phyloP scores from a whole-genome alignment of 2,113 vertebrate genomes.

The Rhinolophus sinicus region DNA sequence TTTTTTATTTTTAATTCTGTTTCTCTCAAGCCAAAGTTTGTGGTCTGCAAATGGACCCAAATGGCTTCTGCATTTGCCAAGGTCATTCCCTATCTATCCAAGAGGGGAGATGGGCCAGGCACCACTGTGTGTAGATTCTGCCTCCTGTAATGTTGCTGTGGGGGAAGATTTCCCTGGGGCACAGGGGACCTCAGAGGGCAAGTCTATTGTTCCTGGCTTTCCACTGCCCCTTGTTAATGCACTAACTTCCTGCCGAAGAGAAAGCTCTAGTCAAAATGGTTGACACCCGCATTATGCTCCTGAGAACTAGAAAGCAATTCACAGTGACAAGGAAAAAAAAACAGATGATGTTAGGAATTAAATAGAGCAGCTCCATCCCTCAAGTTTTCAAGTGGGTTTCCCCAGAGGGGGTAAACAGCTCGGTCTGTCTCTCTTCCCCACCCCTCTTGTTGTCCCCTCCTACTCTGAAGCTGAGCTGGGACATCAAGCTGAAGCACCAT shows the following conservation, averaged over 20 bases:
- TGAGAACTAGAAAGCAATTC: conserved; percentile 59
- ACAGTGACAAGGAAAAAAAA: neutral
- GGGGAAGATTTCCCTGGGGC: neutral
- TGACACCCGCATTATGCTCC: conserved; percentile 35
- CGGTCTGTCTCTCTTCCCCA: neutral
- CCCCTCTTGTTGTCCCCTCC: neutral
- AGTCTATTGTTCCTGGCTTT: neutral
- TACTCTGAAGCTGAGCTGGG: neutral
- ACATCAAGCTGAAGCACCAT: conserved; percentile 25
- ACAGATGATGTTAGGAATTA: neutral
- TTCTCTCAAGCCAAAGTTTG: conserved; percentile 45
- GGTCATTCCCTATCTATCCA: neutral
- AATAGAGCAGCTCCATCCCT: neutral
- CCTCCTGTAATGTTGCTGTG: neutral
- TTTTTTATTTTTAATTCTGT: conserved; percentile 42
- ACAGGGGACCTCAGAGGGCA: neutral
- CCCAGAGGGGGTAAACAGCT: neutral
- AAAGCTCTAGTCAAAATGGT: conserved; percentile 32
- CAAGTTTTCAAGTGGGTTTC: neutral
- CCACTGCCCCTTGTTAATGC: neutral
- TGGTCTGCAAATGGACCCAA: neutral
- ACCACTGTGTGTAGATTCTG: neutral
- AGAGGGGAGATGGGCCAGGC: neutral
- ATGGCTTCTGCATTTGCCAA: conserved; percentile 5
- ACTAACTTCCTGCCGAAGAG: conserved; percentile 10